Evolutionary conservation across 2,888 invertebrate genomes (phyloP).

Genomic region (Sceliomorpha sp.): DNA sequence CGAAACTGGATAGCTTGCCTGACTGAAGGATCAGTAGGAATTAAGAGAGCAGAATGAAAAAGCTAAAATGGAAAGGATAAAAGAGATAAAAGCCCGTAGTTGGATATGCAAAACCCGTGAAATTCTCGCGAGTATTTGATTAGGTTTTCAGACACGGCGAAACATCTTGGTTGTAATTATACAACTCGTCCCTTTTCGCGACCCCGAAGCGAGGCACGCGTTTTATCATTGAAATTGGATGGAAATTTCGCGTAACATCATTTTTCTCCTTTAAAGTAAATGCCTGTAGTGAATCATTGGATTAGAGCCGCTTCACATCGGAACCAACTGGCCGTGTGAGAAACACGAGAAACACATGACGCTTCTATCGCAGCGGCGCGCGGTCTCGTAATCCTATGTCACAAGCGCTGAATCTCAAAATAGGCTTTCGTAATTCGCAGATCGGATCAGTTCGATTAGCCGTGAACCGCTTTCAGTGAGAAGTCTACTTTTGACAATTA

Average conservation of each 20-base stretch:
- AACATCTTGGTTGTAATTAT: slow-evolving; percentile 19
- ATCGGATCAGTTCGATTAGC: slow-evolving; percentile 37
- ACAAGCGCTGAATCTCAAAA: slow-evolving; percentile 44
- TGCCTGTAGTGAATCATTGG: slow-evolving; percentile 26
- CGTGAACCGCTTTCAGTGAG: slow-evolving; percentile 21
- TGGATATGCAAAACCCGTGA: slow-evolving; percentile 11
- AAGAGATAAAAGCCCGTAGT: slow-evolving; percentile 11
- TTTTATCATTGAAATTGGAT: slow-evolving; percentile 7
- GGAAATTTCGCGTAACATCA: neutral
- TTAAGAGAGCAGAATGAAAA: slow-evolving; percentile 14
- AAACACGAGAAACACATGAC: slow-evolving; percentile 36
- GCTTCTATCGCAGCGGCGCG: slow-evolving; percentile 29
- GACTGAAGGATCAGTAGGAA: slow-evolving; percentile 17
- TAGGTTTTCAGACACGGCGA: slow-evolving; percentile 5
- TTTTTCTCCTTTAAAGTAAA: slow-evolving; percentile 15
- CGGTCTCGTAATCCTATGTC: slow-evolving; percentile 39
- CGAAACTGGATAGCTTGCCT: slow-evolving; percentile 55
- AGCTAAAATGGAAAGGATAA: slow-evolving; percentile 4
- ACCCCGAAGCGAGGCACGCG: neutral
- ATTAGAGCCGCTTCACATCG: slow-evolving; percentile 23
- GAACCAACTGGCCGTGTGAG: slow-evolving; percentile 25
- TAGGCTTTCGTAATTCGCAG: slow-evolving; percentile 34
- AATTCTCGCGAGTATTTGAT: slow-evolving; percentile 11
- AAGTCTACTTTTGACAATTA: slow-evolving; percentile 32
- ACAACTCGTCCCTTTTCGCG: slow-evolving; percentile 5